These are phyloP conservation scores for Drepanosiphum platanoidis DNA, from an alignment of 2,888 invertebrate genomes.

Conservation along the genomic window DNA sequence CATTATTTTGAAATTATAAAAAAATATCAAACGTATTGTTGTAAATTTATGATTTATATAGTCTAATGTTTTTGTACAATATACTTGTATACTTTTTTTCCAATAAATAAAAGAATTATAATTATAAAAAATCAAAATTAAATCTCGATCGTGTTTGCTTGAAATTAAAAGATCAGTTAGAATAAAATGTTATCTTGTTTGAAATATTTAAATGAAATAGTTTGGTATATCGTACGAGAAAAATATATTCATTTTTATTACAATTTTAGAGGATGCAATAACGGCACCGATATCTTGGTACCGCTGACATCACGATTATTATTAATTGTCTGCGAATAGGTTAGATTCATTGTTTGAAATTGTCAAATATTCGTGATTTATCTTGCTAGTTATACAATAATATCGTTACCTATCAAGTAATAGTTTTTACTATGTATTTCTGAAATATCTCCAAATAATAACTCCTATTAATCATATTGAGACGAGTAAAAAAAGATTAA, in stretches of 20 bases:
- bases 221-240: neutral
- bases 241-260: too few relatives aligned
- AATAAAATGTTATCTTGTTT: neutral
- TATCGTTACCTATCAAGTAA: neutral
- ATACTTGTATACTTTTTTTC: too few relatives aligned
- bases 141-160: too few relatives aligned
- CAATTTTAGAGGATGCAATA: neutral
- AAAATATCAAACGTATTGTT: neutral
- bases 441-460: constrained; percentile 16
- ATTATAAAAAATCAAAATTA: too few relatives aligned
- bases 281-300: neutral
- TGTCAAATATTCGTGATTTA: constrained; percentile 43
- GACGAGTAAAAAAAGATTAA: neutral
- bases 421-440: constrained; percentile 6
- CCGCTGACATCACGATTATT: constrained; percentile 29
- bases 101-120: too few relatives aligned
- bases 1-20: neutral
- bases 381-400: neutral
- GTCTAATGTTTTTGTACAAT: neutral
- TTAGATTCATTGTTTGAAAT: constrained; percentile 30
- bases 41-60: neutral
- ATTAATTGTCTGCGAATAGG: neutral
- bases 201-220: neutral
- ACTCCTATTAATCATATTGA: constrained; percentile 37
- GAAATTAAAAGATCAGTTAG: neutral